phyloP scores from a whole-genome alignment of 2,113 vertebrate species.

The Carlito syrichta region DNA sequence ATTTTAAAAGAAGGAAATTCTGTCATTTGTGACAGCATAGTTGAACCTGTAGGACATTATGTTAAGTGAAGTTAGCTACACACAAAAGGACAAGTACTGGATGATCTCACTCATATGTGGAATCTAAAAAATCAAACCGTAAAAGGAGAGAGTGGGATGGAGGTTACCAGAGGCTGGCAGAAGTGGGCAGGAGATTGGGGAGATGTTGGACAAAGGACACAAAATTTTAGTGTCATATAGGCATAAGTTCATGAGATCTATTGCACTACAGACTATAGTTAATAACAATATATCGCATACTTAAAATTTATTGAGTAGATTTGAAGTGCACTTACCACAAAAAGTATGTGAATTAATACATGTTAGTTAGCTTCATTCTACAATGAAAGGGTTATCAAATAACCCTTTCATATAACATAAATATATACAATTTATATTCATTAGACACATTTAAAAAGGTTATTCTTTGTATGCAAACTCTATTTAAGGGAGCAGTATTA shows the following conservation, averaged over 20 bases:
- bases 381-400: not conserved
- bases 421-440: not conserved
- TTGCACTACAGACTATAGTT: not conserved
- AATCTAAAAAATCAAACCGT: not conserved
- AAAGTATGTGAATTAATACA: not conserved
- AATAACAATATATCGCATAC: not conserved
- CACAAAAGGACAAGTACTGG: not conserved
- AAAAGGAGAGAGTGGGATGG: not conserved
- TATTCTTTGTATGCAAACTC: not conserved
- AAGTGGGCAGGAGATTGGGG: not conserved
- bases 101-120: not conserved
- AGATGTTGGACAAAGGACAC: not conserved
- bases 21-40: not conserved
- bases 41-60: not conserved
- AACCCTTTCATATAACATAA: not conserved
- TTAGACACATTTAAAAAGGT: not conserved
- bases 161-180: not conserved
- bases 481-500: conserved; percentile 25
- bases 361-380: not conserved
- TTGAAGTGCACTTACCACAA: not conserved
- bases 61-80: not conserved
- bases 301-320: not conserved
- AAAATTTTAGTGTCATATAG: not conserved
- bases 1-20: not conserved
- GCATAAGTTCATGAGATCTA: not conserved